These are phyloP conservation scores for Tribolium freemani DNA, from an alignment of 2,888 invertebrate genomes.

Conservation along the genomic window DNA sequence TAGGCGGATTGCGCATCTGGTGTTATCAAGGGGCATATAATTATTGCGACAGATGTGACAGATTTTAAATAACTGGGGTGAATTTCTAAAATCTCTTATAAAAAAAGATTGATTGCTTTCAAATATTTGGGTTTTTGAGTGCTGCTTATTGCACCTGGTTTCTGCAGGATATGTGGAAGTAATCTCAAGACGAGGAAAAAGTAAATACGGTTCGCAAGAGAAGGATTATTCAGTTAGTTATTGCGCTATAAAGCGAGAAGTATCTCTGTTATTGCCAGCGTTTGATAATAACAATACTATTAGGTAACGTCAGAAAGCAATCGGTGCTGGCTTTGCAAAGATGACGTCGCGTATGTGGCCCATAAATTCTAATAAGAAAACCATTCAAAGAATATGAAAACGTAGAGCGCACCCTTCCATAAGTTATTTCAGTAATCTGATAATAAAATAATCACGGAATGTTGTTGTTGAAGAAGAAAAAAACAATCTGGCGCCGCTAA, in stretches of 20 bases:
- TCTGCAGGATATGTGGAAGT: background rate
- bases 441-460: slow-evolving; percentile 51
- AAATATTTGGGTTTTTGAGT: background rate
- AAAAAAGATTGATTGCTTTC: slow-evolving; percentile 38
- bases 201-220: slow-evolving; percentile 5
- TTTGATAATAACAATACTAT: slow-evolving; percentile 28
- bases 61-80: slow-evolving; percentile 43
- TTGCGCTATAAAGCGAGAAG: slow-evolving; percentile 11
- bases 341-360: background rate
- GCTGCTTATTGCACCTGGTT: too few relatives aligned
- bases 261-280: slow-evolving; percentile 18
- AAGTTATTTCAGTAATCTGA: slow-evolving; percentile 46
- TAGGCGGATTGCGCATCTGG: too few relatives aligned
- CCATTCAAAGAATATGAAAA: slow-evolving; percentile 3
- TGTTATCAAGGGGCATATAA: slow-evolving; percentile 41
- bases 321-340: slow-evolving; percentile 8
- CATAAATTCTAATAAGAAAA: slow-evolving; percentile 10
- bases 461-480: slow-evolving; percentile 43
- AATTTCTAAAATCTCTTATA: slow-evolving; percentile 39
- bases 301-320: slow-evolving; percentile 28
- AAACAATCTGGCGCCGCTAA: slow-evolving; percentile 60
- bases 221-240: slow-evolving; percentile 29
- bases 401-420: slow-evolving; percentile 14
- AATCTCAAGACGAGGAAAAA: background rate
- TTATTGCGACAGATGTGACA: slow-evolving; percentile 43